phyloP scores from a whole-genome alignment of 2,888 invertebrate species.

The Lysandra bellargus region DNA sequence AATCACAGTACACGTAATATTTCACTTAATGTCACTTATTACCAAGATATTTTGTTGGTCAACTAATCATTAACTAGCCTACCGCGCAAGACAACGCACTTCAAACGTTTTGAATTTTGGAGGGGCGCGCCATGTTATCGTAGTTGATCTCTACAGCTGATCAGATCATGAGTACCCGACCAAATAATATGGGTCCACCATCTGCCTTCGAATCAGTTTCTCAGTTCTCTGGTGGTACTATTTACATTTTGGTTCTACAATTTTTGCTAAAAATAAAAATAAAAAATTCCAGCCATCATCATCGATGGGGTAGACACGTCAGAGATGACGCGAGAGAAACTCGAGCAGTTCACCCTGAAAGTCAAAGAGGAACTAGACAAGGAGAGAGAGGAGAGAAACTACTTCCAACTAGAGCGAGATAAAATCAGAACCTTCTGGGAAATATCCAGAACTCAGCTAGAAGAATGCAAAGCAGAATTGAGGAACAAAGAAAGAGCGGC shows the following conservation, averaged over 20 bases:
- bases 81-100: too few relatives aligned
- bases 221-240: not conserved
- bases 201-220: not conserved
- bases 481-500: conserved; percentile 88
- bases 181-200: not conserved
- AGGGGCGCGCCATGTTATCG: too few relatives aligned
- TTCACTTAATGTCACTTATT: too few relatives aligned
- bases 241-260: not conserved
- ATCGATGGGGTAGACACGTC: conserved; percentile 96
- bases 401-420: conserved; percentile 96
- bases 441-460: conserved; percentile 93
- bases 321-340: conserved; percentile 95
- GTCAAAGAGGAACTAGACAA: conserved; percentile 95
- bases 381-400: conserved; percentile 97
- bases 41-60: too few relatives aligned
- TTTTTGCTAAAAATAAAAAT: conserved; percentile 1
- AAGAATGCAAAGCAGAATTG: conserved; percentile 88
- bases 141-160: too few relatives aligned
- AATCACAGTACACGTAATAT: too few relatives aligned
- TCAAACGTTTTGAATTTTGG: too few relatives aligned
- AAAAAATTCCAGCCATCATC: conserved; percentile 74
- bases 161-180: too few relatives aligned
- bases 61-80: too few relatives aligned
- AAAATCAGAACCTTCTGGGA: conserved; percentile 98
- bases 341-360: conserved; percentile 92